phyloP scores from a whole-genome alignment of 1,140 invertebrate species.

The Drosophila nigrodunni region DNA sequence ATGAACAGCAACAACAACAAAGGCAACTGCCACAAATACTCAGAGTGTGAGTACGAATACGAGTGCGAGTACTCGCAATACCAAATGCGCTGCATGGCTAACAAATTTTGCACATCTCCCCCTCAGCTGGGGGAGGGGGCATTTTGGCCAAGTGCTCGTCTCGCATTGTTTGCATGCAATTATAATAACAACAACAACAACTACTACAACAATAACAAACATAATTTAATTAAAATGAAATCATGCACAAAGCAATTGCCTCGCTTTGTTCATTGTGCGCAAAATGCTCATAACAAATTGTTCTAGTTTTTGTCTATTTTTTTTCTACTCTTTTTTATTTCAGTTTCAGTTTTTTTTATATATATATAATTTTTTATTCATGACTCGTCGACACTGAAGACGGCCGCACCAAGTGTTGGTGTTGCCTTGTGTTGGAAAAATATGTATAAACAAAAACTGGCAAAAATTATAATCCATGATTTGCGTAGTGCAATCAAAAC shows the following conservation, averaged over 20 bases:
- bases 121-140: neutral
- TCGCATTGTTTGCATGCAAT: conserved; percentile 71
- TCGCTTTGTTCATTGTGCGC: conserved; percentile 79
- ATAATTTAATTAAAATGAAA: conserved; percentile 84
- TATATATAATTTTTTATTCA: conserved; percentile 65
- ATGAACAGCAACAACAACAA: conserved; percentile 42
- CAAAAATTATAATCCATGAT: conserved; percentile 39
- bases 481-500: conserved; percentile 50
- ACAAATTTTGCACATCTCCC: conserved; percentile 62
- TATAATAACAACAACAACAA: conserved; percentile 55
- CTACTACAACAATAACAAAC: conserved; percentile 49
- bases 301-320: conserved; percentile 72
- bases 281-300: conserved; percentile 67
- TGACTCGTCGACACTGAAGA: conserved; percentile 79
- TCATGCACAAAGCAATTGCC: conserved; percentile 81
- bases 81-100: conserved; percentile 62
- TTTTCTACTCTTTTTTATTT: conserved; percentile 43
- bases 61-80: conserved; percentile 37
- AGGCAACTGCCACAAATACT: conserved; percentile 51
- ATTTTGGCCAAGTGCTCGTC: conserved; percentile 20
- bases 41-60: neutral
- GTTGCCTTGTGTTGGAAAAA: conserved; percentile 50
- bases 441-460: conserved; percentile 38
- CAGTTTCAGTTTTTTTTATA: conserved; percentile 23
- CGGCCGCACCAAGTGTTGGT: conserved; percentile 52